Evolutionary conservation across 37 sponge, comb jelly and placozoan species (phyloP), one percentile per base, ranked within the genome.

Genomic region (Oscarella lobularis): DNA sequence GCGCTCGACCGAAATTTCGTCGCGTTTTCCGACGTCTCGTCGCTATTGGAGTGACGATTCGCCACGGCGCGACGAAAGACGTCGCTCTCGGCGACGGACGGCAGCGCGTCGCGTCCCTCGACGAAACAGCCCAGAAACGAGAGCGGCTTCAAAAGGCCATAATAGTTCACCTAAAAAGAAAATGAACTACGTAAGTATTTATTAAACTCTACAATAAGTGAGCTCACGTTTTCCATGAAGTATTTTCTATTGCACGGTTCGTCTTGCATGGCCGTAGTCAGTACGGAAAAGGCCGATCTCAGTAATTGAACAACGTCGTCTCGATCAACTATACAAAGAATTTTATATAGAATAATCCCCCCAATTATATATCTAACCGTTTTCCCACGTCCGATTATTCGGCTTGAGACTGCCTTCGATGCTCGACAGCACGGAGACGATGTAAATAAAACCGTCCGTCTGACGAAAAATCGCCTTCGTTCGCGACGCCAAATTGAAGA

Each of bases 171-270:
- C 91, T 90, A 72, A 0, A 67, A 29, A 40, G 31, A 41, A 48
- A 36, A 9, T 31, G 48, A 34, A 77, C 2, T 9, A 70, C 27
- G 37, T 14, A 20, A n/a, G 37, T 70, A 30, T 37, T 37, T 20
- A 0, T 0, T 0, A 66, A 1, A 41, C n/a, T n/a, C n/a, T n/a
- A n/a, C n/a, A n/a, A n/a, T n/a, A n/a, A n/a, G n/a, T n/a, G n/a
- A n/a, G 67, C 85, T 84, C 40, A 89, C 92, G 71, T 90, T 85
- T 3, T 35, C 83, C 65, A 85, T 80, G 83, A 94, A 94, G 81
- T 74, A 84, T 41, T 65, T 75, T 31, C 33, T 84, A 73, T 94
- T 94, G 74, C 91, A 90, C 2, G 88, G 95, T 73, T 89, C 82
- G 40, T 90, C 95, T 38, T 84, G 78, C 83, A 94, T 83, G 27